phyloP scores from a whole-genome alignment of 2,888 invertebrate species.

The Cheilosia variabilis region DNA sequence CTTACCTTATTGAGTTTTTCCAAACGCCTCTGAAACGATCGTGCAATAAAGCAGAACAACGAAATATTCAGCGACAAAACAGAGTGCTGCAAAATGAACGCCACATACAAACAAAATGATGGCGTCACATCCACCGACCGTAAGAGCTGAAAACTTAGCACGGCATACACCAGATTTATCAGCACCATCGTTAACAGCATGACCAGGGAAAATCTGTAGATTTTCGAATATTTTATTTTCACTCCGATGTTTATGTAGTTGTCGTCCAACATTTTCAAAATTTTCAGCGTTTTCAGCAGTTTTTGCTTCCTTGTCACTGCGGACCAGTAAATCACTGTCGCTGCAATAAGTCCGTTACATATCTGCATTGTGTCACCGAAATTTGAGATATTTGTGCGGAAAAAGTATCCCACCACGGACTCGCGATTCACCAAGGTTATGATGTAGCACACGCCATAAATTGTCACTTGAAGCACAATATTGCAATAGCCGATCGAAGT shows the following conservation, averaged over 20 bases:
- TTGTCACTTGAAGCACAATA: conserved; percentile 71
- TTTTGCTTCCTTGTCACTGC: conserved; percentile 79
- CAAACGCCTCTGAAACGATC: conserved; percentile 81
- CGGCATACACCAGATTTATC: conserved; percentile 80
- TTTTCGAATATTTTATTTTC: conserved; percentile 81
- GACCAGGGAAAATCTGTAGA: conserved; percentile 80
- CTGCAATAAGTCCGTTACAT: conserved; percentile 80
- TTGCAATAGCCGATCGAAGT: conserved; percentile 77
- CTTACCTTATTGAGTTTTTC: conserved; percentile 82
- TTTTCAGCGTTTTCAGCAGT: conserved; percentile 79
- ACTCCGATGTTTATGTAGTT: conserved; percentile 81
- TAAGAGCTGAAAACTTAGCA: conserved; percentile 81
- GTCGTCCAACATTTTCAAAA: conserved; percentile 79
- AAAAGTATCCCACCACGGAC: conserved; percentile 81
- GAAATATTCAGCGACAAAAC: conserved; percentile 82
- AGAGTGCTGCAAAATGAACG: conserved; percentile 81
- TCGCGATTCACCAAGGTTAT: conserved; percentile 79
- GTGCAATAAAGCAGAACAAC: conserved; percentile 80
- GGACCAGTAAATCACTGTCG: conserved; percentile 80
- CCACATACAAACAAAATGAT: conserved; percentile 80
- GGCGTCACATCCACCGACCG: conserved; percentile 79
- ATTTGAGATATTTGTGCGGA: conserved; percentile 81
- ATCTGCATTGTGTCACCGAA: conserved; percentile 81
- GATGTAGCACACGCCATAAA: conserved; percentile 77
- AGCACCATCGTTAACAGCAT: conserved; percentile 79